Base-by-base conservation (phyloP, 92 coral and sea anemone species). In the Siderastrea radians region DNA sequence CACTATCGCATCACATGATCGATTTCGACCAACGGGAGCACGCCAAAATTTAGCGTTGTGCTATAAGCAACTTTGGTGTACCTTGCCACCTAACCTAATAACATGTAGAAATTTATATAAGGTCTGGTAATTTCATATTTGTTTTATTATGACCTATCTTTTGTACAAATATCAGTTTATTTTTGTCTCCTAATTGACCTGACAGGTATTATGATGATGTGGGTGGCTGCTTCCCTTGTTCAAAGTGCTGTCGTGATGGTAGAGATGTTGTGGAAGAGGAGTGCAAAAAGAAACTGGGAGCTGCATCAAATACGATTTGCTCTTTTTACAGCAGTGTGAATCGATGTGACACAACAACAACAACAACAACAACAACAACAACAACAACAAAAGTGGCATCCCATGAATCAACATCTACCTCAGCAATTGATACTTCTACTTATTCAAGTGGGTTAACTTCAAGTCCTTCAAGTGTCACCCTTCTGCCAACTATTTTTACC, bases 211-310 rank as follows among this genome's bases (percentile, higher is more conserved):
- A 63, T 45, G 49, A 75, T 64, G 61, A 14, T 0, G 45, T 9
- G 14, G 89, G 83, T 5, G 63, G 17, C 49, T 85, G 89, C 47
- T 6, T 51, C 0, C 10, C 44, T 0, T 85, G 89, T 16, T 66
- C 89, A 26, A 53, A 12, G 17, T 85, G 89, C 46, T 85, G 89
- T 76, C 59, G 68, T 5, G 76, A 75, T 76, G 57, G 46, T 10
- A 7, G 15, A 46, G 89, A 85, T 68, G 70, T 61, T 16, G 7
- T 71, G 3, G 75, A 46, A 75, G 64, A 75, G 1, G 82, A 85
- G 8, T 85, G 89, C 14, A 51, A 66, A 63, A 11, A 49, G 10
- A 83, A 83, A 62, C 26, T 83, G 72, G 87, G 87, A 6, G 48
- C 60, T 1, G 14, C n/a, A 19, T 83, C 87, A 55, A 75, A 67